Evolutionary conservation across 2,888 invertebrate genomes (phyloP), one percentile per base, ranked within the genome.

Genomic region (Tiliacea citrago): DNA sequence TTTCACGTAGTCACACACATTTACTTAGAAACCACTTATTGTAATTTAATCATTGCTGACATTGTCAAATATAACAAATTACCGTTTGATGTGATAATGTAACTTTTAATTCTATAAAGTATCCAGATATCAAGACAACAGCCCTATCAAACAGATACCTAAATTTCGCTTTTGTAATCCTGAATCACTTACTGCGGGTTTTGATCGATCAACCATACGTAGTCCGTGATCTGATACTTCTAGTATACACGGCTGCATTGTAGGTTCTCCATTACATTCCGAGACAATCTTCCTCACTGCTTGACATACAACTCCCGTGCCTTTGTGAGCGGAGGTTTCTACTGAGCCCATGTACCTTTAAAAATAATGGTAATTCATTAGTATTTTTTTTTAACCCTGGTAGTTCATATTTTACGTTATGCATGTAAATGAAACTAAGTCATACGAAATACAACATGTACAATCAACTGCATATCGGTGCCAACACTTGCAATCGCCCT

Each of bases 171-270:
- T 9, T 13, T 51, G n/a, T 49, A 29, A 57, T 55, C 60, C 18
- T 58, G 12, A 57, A 45, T 2, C 62, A 92, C 96, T 96, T 94
- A 98, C 98, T 90, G 97, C 97, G 87, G 97, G 97, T 95, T 98
- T 98, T 88, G 98, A 98, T 89, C 98, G 97, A 93, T 99, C 99
- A 51, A 99, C 98, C 99, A 99, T 99, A 81, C 99, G 97, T 77
- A 99, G 97, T 45, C 99, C 99, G 94, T 99, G 99, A 95, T 99
- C 99, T 73, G 99, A 99, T 60, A 99, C 98, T 97, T 99, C 99
- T 85, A 99, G 95, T 88, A 99, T 99, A 93, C 99, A 99, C 1
- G 98, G 97, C 88, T 98, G 98, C 21, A 98, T 97, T 57, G 97
- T 97, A 0, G 98, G 98, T 69, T 98, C 97, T 51, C 96, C 96